A percentile compares a stretch with the other conserved stretches of the same genome.
Evolutionary conservation across 1,140 invertebrate genomes (phyloP).

Genomic region (Chrysoperla carnea): DNA sequence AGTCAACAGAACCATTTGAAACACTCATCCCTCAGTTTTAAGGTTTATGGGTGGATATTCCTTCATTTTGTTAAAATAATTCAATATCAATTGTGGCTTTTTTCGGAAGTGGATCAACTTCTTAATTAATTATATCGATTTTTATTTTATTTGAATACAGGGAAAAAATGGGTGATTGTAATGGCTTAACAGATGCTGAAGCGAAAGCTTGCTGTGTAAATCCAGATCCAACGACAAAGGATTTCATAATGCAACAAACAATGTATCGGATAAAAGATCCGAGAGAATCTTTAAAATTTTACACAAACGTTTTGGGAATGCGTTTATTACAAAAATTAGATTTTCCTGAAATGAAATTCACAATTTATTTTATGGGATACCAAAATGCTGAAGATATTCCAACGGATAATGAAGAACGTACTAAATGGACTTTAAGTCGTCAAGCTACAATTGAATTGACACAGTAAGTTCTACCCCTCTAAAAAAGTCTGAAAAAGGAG

Average conservation of each 20-base stretch:
- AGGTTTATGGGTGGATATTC: no score
- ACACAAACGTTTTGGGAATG: constrained; percentile 82
- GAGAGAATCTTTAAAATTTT: constrained; percentile 70
- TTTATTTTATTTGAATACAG: no score
- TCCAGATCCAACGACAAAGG: constrained; percentile 12
- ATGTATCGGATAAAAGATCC: constrained; percentile 93
- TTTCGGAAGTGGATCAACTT: no score
- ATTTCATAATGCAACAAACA: constrained; percentile 88
- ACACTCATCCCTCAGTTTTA: no score
- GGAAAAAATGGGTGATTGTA: not conserved
- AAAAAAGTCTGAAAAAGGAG: no score
- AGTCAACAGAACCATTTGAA: no score
- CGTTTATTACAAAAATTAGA: constrained; percentile 72
- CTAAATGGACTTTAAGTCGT: constrained; percentile 58
- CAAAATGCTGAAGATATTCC: constrained; percentile 59
- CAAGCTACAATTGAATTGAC: constrained; percentile 86
- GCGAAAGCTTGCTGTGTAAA: not conserved
- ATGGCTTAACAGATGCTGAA: not conserved
- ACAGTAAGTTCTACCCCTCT: constrained; percentile 43
- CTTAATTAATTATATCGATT: no score
- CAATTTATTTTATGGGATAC: constrained; percentile 87
- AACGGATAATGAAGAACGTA: constrained; percentile 43
- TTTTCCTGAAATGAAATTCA: constrained; percentile 79
- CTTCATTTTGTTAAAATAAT: no score
- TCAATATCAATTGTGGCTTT: no score